Conservation (phyloP, 2,797 vertebrate genomes). For the Rhinatrema bivittatum region DNA sequence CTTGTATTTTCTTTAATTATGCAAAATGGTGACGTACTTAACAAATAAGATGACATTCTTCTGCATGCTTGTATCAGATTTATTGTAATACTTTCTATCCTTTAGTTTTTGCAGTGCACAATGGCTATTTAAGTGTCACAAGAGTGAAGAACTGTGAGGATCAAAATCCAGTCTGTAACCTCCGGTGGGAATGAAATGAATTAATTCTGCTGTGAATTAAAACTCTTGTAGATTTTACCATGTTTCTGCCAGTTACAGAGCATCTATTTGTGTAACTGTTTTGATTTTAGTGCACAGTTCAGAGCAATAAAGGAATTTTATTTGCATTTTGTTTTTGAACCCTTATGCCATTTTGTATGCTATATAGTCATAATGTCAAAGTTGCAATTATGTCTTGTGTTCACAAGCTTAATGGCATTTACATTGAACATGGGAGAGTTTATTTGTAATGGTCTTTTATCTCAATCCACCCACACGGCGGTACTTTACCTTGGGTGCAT, state of each 20-base stretch:
- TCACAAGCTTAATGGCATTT: not conserved
- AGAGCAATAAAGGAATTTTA: conserved; percentile 20
- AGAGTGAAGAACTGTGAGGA: conserved; percentile 5
- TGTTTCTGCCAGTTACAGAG: conserved; percentile 17
- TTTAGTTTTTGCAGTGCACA: conserved; percentile 73
- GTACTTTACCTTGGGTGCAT: too few relatives aligned
- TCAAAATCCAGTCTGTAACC: conserved; percentile 18
- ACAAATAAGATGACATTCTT: too few relatives aligned
- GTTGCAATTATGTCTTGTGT: too few relatives aligned
- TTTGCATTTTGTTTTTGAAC: conserved; percentile 30
- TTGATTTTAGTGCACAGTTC: conserved; percentile 11
- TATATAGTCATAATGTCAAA: too few relatives aligned
- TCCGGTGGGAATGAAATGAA: conserved; percentile 23
- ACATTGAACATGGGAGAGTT: too few relatives aligned
- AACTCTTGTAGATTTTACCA: conserved; percentile 8
- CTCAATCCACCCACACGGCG: too few relatives aligned
- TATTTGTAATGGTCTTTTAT: too few relatives aligned
- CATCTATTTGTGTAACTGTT: conserved; percentile 7
- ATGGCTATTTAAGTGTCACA: conserved; percentile 58
- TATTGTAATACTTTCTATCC: conserved; percentile 7
- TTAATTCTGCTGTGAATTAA: conserved; percentile 18
- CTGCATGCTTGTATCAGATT: too few relatives aligned
- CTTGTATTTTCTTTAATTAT: too few relatives aligned
- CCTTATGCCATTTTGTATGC: conserved; percentile 8
- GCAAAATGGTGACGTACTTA: too few relatives aligned